Conservation (phyloP, 2,797 vertebrate species). For the Protosalanx chinensis region DNA sequence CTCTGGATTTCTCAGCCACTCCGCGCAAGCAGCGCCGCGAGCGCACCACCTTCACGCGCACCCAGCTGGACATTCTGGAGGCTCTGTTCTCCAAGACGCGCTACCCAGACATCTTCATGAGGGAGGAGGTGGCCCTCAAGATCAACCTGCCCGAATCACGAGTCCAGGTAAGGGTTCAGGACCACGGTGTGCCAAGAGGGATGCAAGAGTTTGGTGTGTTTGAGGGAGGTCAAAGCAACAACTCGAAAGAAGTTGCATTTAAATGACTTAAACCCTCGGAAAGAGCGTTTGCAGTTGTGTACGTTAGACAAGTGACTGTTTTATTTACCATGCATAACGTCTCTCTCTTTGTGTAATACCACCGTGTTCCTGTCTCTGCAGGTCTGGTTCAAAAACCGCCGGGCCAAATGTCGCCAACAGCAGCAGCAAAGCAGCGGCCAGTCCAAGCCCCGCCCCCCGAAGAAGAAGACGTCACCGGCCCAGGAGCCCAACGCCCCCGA, state of each 20-base stretch:
- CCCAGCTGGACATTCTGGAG: constrained; percentile 95
- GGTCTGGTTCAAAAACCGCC: constrained; percentile 92
- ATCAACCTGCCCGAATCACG: constrained; percentile 96
- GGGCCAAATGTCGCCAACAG: constrained; percentile 89
- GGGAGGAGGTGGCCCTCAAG: constrained; percentile 95
- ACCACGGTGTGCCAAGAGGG: not conserved
- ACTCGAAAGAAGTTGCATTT: too few relatives aligned
- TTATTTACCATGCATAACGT: not conserved
- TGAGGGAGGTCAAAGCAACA: too few relatives aligned
- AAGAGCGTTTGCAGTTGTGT: too few relatives aligned
- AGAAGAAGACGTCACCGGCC: constrained; percentile 81
- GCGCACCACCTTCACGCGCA: constrained; percentile 94
- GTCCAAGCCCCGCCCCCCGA: constrained; percentile 82
- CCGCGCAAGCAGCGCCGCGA: constrained; percentile 93
- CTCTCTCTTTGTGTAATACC: constrained; percentile 3
- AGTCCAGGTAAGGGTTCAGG: constrained; percentile 80
- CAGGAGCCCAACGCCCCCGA: constrained; percentile 69
- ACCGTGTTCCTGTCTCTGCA: constrained; percentile 31
- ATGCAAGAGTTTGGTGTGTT: not conserved
- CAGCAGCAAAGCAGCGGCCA: constrained; percentile 82
- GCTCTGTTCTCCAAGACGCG: constrained; percentile 96
- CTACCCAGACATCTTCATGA: constrained; percentile 99
- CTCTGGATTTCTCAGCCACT: constrained; percentile 57
- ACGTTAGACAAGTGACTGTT: too few relatives aligned
- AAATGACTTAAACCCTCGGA: too few relatives aligned